Base-by-base conservation (phyloP, 2,888 invertebrate genomes). In the Ditula angustiorana region DNA sequence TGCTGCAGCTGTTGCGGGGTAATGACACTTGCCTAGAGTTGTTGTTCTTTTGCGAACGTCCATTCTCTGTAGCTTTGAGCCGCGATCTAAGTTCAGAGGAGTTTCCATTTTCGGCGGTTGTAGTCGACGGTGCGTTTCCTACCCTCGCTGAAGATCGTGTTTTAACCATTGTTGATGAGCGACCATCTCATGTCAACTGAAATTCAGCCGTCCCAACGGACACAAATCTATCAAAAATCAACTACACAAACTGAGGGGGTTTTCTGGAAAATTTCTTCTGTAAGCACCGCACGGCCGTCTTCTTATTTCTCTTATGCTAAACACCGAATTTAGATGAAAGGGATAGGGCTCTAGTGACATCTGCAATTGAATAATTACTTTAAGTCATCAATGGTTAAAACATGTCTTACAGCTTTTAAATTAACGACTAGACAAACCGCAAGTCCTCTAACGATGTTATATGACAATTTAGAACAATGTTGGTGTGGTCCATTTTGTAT, bases 1-100 rank as follows among this genome's bases (percentile, higher is more conserved):
- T 95, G 88, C 97, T 57, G 97, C 96, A 96, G 76, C 97, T 97
- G 78, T 79, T 81, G 80, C 76, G 77, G 80, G 70, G 76, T 78
- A 80, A 76, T 77, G 79, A 83, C 81, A 92, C 92, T 92, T 92
- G 92, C 92, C 92, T 92, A 90, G 81, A 75, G 73, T 78, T 79
- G 82, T 76, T 79, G 82, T 78, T 78, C 81, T 85, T 90, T 83
- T 88, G 88, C 53, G 88, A 81, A 79, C 88, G 87, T 80, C 88
- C 88, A 74, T 88, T 88, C 76, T 90, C 89, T 80, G 85, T 85
- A 72, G 82, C 73, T 82, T 81, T 90, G 86, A 89, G 88, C 72
- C 90, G 87, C 74, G 82, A 78, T 81, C 90, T 88, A 86, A 90
- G 88, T 81, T 90, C 90, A 72, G 88, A 86, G 77, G 85, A 77